Conservation (phyloP, 2,888 invertebrate genomes). For the Sicus ferrugineus region DNA sequence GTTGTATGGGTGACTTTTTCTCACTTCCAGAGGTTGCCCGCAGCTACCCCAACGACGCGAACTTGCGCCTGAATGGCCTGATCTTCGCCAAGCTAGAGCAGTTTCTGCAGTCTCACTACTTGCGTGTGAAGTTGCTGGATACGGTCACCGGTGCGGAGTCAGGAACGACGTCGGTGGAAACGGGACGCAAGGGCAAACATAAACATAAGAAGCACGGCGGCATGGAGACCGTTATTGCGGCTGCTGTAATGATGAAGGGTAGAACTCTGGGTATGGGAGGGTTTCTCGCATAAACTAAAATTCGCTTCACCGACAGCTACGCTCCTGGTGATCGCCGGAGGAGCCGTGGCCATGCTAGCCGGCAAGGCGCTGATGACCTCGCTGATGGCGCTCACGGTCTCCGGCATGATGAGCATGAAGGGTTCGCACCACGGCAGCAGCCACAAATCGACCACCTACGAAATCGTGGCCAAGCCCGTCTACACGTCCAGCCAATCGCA, state of each 20-base stretch:
- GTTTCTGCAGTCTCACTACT: slow-evolving; percentile 77
- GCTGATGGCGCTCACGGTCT: slow-evolving; percentile 79
- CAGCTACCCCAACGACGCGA: slow-evolving; percentile 78
- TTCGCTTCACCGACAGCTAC: slow-evolving; percentile 67
- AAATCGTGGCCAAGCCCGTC: slow-evolving; percentile 83
- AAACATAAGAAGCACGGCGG: slow-evolving; percentile 64
- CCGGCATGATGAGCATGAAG: slow-evolving; percentile 80
- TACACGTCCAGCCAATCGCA: slow-evolving; percentile 74
- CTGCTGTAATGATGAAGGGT: slow-evolving; percentile 73
- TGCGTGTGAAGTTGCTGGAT: slow-evolving; percentile 76
- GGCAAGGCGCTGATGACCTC: slow-evolving; percentile 87
- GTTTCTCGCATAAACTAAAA: not conserved
- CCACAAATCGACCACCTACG: slow-evolving; percentile 80
- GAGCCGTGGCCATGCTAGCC: slow-evolving; percentile 77
- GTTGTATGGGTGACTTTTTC: not conserved
- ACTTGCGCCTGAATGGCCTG: slow-evolving; percentile 78
- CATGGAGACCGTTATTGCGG: slow-evolving; percentile 67
- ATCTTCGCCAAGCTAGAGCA: slow-evolving; percentile 75
- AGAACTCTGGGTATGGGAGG: not conserved
- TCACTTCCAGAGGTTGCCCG: slow-evolving; percentile 72
- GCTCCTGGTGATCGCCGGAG: slow-evolving; percentile 78
- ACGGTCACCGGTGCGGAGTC: slow-evolving; percentile 70
- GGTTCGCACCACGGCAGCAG: slow-evolving; percentile 70
- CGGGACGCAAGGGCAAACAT: slow-evolving; percentile 66
- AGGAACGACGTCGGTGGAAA: slow-evolving; percentile 66